Conservation (phyloP, 2,113 vertebrate species). For the Psammodynastes pulverulentus region DNA sequence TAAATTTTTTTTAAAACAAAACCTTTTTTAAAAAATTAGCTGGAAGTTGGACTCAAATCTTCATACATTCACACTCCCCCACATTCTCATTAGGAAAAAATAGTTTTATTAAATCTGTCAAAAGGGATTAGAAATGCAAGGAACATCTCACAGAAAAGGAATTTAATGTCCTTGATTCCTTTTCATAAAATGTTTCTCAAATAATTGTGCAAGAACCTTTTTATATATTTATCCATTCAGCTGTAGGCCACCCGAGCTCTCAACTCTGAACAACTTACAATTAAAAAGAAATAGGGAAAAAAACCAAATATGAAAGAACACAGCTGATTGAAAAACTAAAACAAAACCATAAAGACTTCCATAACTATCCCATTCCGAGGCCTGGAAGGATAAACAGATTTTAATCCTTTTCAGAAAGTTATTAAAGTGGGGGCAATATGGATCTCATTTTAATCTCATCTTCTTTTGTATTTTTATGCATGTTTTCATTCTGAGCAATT, state of each 20-base stretch:
- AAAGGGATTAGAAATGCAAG: not conserved
- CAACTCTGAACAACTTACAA: not conserved
- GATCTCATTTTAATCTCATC: not conserved
- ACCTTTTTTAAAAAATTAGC: not conserved
- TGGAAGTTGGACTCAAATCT: not conserved
- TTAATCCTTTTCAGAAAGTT: not conserved
- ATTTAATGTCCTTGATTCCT: not conserved
- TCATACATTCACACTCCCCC: not conserved
- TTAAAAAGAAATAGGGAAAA: not conserved
- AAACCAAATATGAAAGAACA: not conserved
- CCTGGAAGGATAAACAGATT: not conserved
- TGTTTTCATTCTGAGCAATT: conserved; percentile 5
- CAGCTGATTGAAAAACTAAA: not conserved
- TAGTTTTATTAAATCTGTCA: not conserved
- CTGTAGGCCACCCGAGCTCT: not conserved
- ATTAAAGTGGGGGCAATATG: not conserved
- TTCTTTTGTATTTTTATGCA: not conserved
- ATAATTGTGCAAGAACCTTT: not conserved
- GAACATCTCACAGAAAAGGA: not conserved
- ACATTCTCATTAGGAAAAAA: conserved; percentile 2
- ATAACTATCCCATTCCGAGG: not conserved
- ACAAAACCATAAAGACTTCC: not conserved
- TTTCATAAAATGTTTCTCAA: not conserved
- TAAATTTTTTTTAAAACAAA: conserved; percentile 33
- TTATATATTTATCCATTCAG: not conserved